These are phyloP conservation scores for Poecilia gillii DNA, from an alignment of 2,797 vertebrate genomes.

Conservation along the genomic window DNA sequence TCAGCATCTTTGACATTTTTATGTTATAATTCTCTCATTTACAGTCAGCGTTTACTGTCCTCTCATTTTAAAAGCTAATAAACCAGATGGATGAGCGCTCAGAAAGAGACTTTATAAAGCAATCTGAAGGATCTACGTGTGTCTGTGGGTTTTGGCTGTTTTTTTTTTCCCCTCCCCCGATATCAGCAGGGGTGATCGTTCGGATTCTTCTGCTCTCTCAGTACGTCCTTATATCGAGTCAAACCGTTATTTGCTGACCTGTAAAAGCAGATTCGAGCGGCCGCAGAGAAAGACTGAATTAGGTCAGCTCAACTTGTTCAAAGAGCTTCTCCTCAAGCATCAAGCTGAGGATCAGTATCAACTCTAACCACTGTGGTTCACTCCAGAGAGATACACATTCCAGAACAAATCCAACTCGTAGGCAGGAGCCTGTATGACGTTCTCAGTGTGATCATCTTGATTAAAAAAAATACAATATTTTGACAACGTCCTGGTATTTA, in stretches of 20 bases:
- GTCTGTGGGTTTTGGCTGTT: background rate
- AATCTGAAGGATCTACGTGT: conserved; percentile 6
- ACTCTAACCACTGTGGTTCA: conserved; percentile 30
- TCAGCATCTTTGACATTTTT: conserved; percentile 58
- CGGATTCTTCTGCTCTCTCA: conserved; percentile 6
- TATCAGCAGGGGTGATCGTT: background rate
- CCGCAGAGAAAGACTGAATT: conserved; percentile 51
- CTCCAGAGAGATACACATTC: conserved; percentile 20
- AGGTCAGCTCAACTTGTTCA: conserved; percentile 58
- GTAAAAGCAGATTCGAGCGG: conserved; percentile 53
- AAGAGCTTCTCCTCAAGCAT: conserved; percentile 57
- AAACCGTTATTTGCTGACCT: conserved; percentile 39
- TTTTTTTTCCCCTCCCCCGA: background rate
- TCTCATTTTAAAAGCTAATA: conserved; percentile 62
- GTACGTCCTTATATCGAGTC: conserved; percentile 17
- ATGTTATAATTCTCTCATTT: conserved; percentile 61
- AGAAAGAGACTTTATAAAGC: conserved; percentile 40
- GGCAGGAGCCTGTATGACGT: background rate
- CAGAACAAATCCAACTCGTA: conserved; percentile 10
- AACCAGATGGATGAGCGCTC: conserved; percentile 52
- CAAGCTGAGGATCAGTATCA: conserved; percentile 39
- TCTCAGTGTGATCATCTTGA: background rate
- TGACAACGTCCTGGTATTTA: background rate
- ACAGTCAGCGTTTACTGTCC: conserved; percentile 60
- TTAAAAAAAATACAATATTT: background rate